Conservation (phyloP, 2,888 invertebrate genomes). For the Hylaea fasciaria region DNA sequence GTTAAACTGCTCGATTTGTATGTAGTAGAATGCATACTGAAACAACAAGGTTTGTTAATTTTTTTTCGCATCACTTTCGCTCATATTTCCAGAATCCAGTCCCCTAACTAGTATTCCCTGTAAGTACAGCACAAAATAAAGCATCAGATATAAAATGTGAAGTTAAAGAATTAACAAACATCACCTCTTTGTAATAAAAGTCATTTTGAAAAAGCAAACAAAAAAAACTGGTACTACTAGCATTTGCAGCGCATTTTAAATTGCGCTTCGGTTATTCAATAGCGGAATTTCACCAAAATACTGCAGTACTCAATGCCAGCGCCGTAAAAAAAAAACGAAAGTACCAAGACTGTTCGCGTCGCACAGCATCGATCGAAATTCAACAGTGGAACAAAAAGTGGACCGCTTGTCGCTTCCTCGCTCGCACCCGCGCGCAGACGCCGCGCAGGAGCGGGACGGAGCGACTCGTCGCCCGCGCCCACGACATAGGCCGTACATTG, state of each 20-base stretch:
- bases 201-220: not conserved
- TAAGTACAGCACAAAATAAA: too few relatives aligned
- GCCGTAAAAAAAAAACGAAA: conserved; percentile 47
- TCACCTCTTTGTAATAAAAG: not conserved
- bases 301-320: not conserved
- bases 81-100: too few relatives aligned
- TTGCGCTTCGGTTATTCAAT: not conserved
- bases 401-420: conserved; percentile 59
- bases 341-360: conserved; percentile 64
- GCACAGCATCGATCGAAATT: conserved; percentile 79
- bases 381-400: conserved; percentile 80
- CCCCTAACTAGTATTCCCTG: too few relatives aligned
- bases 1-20: too few relatives aligned
- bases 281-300: not conserved
- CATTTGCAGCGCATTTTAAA: not conserved
- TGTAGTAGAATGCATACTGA: too few relatives aligned
- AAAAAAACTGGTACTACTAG: not conserved
- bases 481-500: conserved; percentile 79
- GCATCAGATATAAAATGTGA: too few relatives aligned
- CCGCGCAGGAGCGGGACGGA: conserved; percentile 55
- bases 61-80: too few relatives aligned
- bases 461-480: conserved; percentile 71
- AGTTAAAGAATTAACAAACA: too few relatives aligned
- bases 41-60: too few relatives aligned
- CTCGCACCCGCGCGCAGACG: conserved; percentile 45